Conservation (phyloP, 1,140 invertebrate species). For the Doryteuthis pealeii region DNA sequence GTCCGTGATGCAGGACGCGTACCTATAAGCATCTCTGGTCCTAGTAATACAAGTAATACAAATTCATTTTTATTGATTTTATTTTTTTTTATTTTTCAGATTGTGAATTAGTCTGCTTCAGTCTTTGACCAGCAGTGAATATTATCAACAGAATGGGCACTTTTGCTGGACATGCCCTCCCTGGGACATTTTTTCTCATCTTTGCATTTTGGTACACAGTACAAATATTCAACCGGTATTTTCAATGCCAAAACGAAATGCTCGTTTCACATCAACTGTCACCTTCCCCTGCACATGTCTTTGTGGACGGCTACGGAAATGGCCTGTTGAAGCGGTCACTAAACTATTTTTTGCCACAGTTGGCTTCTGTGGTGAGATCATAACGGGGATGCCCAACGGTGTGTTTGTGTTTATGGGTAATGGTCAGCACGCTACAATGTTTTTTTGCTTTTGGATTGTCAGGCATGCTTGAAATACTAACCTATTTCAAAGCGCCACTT, state of each 20-base stretch:
- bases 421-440: slow-evolving; percentile 66
- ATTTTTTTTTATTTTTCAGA: slow-evolving; percentile 1
- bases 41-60: too few relatives aligned
- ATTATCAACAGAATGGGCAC: slow-evolving; percentile 55
- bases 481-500: slow-evolving; percentile 54
- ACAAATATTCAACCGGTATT: slow-evolving; percentile 54
- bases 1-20: too few relatives aligned
- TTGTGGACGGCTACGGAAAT: slow-evolving; percentile 42
- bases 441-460: slow-evolving; percentile 63
- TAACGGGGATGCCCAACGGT: slow-evolving; percentile 58
- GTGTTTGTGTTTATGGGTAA: slow-evolving; percentile 59
- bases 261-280: slow-evolving; percentile 47
- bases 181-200: slow-evolving; percentile 63
- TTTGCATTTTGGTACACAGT: slow-evolving; percentile 63
- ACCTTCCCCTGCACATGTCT: slow-evolving; percentile 53
- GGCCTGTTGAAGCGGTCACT: slow-evolving; percentile 55
- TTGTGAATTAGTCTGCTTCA: not conserved
- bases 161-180: slow-evolving; percentile 62
- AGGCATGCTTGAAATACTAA: slow-evolving; percentile 59
- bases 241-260: slow-evolving; percentile 35
- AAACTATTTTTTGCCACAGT: slow-evolving; percentile 56
- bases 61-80: not conserved
- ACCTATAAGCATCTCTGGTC: too few relatives aligned
- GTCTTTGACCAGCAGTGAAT: not conserved
- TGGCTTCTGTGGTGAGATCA: slow-evolving; percentile 57